Conservation (phyloP, 1,140 invertebrate genomes). For the Ceratoteleas bidentatus region DNA sequence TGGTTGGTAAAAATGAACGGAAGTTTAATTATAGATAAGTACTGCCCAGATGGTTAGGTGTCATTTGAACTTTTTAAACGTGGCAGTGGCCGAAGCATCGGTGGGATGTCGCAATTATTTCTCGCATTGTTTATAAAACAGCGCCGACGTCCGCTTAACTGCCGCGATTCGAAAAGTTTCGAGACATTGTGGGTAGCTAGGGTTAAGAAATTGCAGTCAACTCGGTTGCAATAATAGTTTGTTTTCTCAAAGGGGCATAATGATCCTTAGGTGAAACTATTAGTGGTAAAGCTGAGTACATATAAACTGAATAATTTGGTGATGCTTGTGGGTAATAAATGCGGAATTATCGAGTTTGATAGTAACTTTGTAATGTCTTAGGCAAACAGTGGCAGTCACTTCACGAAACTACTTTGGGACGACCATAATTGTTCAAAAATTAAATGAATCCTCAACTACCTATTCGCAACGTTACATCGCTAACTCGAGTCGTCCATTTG, state of each 20-base stretch:
- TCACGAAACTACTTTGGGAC: slow-evolving; percentile 40
- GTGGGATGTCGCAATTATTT: slow-evolving; percentile 32
- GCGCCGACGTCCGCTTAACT: not conserved
- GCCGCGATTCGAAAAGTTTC: not conserved
- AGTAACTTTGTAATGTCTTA: slow-evolving; percentile 59
- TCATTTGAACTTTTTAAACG: slow-evolving; percentile 34
- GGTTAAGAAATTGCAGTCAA: slow-evolving; percentile 24
- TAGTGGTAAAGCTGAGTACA: slow-evolving; percentile 43
- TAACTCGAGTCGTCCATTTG: slow-evolving; percentile 3
- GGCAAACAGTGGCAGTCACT: slow-evolving; percentile 46
- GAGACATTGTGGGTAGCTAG: not conserved
- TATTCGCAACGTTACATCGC: slow-evolving; percentile 5
- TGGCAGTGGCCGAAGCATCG: not conserved
- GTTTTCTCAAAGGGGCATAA: slow-evolving; percentile 51
- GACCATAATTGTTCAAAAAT: slow-evolving; percentile 42
- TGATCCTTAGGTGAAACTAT: slow-evolving; percentile 51
- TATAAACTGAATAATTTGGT: slow-evolving; percentile 60
- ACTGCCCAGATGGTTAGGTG: slow-evolving; percentile 42
- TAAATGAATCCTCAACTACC: slow-evolving; percentile 16
- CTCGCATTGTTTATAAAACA: slow-evolving; percentile 33
- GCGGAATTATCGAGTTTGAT: slow-evolving; percentile 58
- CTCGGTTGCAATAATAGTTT: slow-evolving; percentile 40
- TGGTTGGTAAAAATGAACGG: slow-evolving; percentile 47
- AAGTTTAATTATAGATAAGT: slow-evolving; percentile 59
- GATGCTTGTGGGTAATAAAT: slow-evolving; percentile 53